A percentile compares a stretch with the other conserved stretches of the same genome.
Evolutionary conservation across 2,797 vertebrate species (phyloP).

Genomic region (Schizothorax lantsangensis): DNA sequence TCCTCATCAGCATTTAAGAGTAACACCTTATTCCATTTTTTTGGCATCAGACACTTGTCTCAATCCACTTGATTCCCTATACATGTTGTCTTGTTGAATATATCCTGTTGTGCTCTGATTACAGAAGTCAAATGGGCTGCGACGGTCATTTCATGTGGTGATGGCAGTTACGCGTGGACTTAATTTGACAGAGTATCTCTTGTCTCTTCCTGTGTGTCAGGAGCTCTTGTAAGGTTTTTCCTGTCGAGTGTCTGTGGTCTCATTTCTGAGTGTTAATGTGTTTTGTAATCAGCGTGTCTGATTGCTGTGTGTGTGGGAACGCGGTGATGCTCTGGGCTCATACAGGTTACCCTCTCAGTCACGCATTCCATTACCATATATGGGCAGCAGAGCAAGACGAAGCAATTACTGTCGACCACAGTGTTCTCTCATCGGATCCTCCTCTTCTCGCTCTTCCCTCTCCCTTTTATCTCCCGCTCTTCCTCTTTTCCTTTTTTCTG

Average conservation of each 20-base stretch:
- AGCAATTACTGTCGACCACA: conserved; percentile 63
- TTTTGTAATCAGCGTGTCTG: conserved; percentile 41
- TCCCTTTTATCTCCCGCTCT: conserved; percentile 4
- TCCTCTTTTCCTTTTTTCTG: neutral
- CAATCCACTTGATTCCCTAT: neutral
- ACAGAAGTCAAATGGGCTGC: neutral
- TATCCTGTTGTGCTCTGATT: neutral
- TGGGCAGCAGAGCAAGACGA: conserved; percentile 60
- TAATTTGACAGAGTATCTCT: neutral
- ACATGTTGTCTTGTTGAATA: neutral
- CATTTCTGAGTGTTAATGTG: conserved; percentile 8
- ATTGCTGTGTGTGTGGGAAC: neutral
- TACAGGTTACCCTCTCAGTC: conserved; percentile 68
- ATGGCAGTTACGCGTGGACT: neutral
- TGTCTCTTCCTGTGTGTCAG: conserved; percentile 13
- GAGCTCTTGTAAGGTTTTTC: conserved; percentile 26
- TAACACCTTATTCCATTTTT: neutral
- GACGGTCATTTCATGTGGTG: neutral
- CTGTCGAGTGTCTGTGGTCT: conserved; percentile 7
- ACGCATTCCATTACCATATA: conserved; percentile 71
- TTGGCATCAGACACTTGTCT: neutral
- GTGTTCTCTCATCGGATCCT: conserved; percentile 40
- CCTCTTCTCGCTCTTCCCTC: conserved; percentile 19
- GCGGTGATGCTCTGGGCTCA: conserved; percentile 56
- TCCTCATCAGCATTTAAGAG: neutral